Percentiles rank a stretch among this genome's conserved stretches.
These are phyloP conservation scores for Drosophila differens DNA, from an alignment of 2,888 invertebrate species.

Conservation along the genomic window DNA sequence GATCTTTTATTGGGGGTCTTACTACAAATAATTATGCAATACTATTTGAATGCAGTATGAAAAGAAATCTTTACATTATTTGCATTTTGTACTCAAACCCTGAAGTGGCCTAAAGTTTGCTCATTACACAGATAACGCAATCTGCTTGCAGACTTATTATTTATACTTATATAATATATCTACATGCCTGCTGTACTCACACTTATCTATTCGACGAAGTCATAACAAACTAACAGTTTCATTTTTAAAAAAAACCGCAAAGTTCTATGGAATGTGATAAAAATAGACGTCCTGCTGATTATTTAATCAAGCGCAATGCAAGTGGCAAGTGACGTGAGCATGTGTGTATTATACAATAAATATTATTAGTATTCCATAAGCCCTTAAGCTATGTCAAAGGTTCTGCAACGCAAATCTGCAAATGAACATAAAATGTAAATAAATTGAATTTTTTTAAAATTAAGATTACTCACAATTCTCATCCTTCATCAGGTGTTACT, in stretches of 20 bases:
- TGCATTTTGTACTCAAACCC: neutral
- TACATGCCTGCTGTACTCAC: neutral
- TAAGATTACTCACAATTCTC: neutral
- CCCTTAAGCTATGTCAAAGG: too few species aligned
- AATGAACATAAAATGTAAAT: neutral
- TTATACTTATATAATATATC: neutral
- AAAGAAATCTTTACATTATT: neutral
- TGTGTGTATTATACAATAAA: neutral
- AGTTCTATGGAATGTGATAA: neutral
- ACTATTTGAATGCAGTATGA: slow-evolving; percentile 8
- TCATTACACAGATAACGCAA: slow-evolving; percentile 4
- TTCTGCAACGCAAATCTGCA: neutral
- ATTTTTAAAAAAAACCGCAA: neutral
- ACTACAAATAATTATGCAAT: slow-evolving; percentile 42
- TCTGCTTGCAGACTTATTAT: neutral
- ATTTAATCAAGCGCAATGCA: neutral
- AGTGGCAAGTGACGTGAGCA: neutral
- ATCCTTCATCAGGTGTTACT: neutral
- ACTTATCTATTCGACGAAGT: too few species aligned
- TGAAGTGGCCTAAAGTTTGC: neutral
- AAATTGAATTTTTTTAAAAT: neutral
- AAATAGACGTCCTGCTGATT: neutral
- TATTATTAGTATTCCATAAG: neutral
- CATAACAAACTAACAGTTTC: too few species aligned
- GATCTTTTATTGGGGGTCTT: neutral